These are phyloP conservation scores for Linyphia triangularis DNA, from an alignment of 2,888 invertebrate species.

Conservation along the genomic window DNA sequence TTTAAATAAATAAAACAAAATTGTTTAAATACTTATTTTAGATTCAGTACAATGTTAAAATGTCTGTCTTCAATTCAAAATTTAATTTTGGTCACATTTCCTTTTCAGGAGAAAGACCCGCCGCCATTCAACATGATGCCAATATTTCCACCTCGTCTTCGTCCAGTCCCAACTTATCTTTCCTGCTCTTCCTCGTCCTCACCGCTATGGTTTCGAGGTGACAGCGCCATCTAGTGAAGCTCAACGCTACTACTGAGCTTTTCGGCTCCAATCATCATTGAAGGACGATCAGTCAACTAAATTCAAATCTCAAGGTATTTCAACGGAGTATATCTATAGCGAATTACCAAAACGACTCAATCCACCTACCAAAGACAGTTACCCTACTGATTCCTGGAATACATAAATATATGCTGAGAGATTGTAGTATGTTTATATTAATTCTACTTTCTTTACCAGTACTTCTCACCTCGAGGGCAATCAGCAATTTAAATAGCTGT, in stretches of 20 bases:
- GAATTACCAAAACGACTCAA: neutral
- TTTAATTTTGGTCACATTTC: neutral
- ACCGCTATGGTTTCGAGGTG: conserved; percentile 68
- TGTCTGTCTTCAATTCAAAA: no score
- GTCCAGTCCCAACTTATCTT: conserved; percentile 53
- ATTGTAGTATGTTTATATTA: neutral
- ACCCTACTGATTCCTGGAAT: neutral
- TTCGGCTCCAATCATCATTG: conserved; percentile 62
- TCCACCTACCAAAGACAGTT: neutral
- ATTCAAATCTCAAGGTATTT: neutral
- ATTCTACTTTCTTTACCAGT: neutral
- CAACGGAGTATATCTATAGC: neutral
- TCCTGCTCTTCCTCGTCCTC: conserved; percentile 60
- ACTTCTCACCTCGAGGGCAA: neutral
- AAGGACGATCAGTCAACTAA: conserved; percentile 47
- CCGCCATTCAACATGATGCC: conserved; percentile 75
- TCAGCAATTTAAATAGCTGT: neutral
- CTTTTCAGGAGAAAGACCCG: conserved; percentile 72
- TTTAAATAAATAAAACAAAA: no score
- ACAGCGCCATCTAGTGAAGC: conserved; percentile 62
- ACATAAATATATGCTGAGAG: neutral
- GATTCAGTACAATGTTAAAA: no score
- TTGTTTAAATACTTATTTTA: no score
- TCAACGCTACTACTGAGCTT: conserved; percentile 50
- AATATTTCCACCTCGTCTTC: conserved; percentile 72